phyloP scores from a whole-genome alignment of 2,797 vertebrate species.

The Galago senegalensis region DNA sequence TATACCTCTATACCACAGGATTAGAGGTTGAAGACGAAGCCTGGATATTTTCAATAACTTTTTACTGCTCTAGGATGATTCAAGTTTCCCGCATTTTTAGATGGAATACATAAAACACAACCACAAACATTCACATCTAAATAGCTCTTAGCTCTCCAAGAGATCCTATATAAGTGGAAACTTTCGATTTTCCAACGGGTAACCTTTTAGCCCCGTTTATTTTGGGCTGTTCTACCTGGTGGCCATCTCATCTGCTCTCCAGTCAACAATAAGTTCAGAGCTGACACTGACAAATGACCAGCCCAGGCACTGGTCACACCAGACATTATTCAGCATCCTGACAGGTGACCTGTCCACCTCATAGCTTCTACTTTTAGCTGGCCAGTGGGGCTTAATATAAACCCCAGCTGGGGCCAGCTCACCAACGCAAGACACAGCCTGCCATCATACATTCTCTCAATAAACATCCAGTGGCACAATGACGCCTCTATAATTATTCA shows the following conservation, averaged over 20 bases:
- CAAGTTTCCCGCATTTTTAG: slow-evolving; percentile 21
- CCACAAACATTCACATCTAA: not conserved
- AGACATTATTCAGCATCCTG: slow-evolving; percentile 61
- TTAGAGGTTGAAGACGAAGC: not conserved
- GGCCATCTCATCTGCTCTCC: slow-evolving; percentile 71
- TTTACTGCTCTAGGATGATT: not conserved
- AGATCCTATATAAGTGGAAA: slow-evolving; percentile 46
- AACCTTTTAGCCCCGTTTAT: slow-evolving; percentile 68
- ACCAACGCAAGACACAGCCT: not conserved
- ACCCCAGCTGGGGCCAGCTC: not conserved
- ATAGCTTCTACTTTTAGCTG: not conserved
- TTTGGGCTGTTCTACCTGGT: slow-evolving; percentile 49
- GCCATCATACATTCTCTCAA: not conserved
- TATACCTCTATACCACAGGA: not conserved
- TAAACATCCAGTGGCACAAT: not conserved
- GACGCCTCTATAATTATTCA: not conserved
- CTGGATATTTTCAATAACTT: not conserved
- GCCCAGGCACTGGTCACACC: slow-evolving; percentile 17
- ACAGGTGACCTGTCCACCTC: slow-evolving; percentile 49
- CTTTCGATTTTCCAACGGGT: slow-evolving; percentile 69
- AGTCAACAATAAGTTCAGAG: slow-evolving; percentile 66
- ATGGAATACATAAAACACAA: not conserved
- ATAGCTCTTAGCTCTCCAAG: slow-evolving; percentile 42
- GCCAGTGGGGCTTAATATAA: not conserved
- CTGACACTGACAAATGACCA: slow-evolving; percentile 76